Evolutionary conservation across 92 coral and sea anemone genomes (phyloP).

Genomic region (Bergia puertoricense): DNA sequence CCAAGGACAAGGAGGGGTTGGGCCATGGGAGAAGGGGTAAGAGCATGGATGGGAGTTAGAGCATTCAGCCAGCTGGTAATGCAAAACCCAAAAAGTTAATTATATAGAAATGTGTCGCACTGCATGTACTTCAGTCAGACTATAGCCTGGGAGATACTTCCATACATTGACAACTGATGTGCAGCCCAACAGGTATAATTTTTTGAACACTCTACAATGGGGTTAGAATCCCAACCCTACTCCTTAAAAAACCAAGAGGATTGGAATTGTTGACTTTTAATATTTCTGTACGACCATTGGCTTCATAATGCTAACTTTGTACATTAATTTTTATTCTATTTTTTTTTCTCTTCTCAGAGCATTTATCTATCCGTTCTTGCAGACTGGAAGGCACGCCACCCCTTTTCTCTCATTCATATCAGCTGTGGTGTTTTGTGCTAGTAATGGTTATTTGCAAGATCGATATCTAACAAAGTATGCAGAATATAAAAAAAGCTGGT

Average conservation of each 20-base stretch:
- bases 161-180: no score
- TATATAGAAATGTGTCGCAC: background rate
- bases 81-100: background rate
- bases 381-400: constrained; percentile 74
- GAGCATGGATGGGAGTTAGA: no score
- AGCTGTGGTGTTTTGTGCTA: constrained; percentile 55
- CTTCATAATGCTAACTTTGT: background rate
- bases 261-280: no score
- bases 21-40: background rate
- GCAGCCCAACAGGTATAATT: no score
- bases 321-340: background rate
- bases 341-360: constrained; percentile 58
- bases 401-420: constrained; percentile 61
- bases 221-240: no score
- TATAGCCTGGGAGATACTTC: no score
- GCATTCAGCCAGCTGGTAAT: no score
- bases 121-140: no score
- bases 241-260: no score
- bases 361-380: constrained; percentile 81
- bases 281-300: no score
- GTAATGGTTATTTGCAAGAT: constrained; percentile 87
- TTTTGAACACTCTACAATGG: no score
- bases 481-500: constrained; percentile 66
- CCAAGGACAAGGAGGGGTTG: no score
- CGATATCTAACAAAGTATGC: constrained; percentile 76